phyloP scores from a whole-genome alignment of 92 coral and sea anemone species.

The Parazoanthus darwini region DNA sequence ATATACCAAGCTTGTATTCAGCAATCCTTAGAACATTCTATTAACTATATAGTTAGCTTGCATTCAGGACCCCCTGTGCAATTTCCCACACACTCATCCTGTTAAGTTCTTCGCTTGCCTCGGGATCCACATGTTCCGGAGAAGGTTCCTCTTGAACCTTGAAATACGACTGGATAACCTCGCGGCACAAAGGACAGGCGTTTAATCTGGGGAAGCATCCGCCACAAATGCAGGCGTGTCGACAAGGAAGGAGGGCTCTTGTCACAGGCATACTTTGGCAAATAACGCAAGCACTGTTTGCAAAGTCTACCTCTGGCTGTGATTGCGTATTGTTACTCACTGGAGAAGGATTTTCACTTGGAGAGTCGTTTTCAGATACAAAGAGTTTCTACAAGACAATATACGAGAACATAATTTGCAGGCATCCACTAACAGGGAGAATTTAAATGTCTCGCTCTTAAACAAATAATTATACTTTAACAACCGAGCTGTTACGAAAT shows the following conservation, averaged over 20 bases:
- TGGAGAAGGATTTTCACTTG: neutral
- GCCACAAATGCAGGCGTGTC: conserved; percentile 95
- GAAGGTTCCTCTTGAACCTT: conserved; percentile 78
- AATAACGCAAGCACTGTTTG: conserved; percentile 67
- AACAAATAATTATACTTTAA: no score
- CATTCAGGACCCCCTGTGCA: conserved; percentile 66
- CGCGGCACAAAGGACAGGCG: conserved; percentile 94
- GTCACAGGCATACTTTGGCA: conserved; percentile 84
- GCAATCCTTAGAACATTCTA: neutral
- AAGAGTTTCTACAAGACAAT: conserved; percentile 25
- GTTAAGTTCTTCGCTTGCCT: conserved; percentile 72
- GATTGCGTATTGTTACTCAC: neutral
- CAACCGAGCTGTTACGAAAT: no score
- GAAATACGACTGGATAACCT: conserved; percentile 78
- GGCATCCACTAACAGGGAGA: no score
- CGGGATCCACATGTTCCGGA: conserved; percentile 52
- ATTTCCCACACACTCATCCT: conserved; percentile 76
- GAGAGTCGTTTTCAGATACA: conserved; percentile 22
- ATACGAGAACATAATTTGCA: neutral
- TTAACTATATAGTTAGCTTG: conserved; percentile 40
- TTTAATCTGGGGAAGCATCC: conserved; percentile 70
- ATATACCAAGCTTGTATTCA: neutral
- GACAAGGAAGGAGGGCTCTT: conserved; percentile 90
- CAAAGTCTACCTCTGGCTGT: conserved; percentile 28
- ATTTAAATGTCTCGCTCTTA: no score